phyloP scores from a whole-genome alignment of 2,797 vertebrate species.

The Emys orbicularis region DNA sequence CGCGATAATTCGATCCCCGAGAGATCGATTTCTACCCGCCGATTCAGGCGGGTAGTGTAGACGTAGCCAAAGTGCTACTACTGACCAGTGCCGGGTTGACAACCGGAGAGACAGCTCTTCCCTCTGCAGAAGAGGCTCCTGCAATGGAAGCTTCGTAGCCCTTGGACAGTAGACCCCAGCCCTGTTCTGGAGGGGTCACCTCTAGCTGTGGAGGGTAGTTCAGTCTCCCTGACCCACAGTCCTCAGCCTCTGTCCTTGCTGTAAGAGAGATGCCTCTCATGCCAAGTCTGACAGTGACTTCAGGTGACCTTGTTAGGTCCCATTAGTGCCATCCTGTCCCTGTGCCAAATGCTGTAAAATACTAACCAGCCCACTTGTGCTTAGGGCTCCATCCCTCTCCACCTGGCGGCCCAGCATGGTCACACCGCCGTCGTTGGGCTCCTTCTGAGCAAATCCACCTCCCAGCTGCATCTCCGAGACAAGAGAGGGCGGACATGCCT shows the following conservation, averaged over 20 bases:
- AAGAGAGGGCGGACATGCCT: constrained; percentile 71
- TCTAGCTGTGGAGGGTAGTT: neutral
- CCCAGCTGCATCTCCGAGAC: constrained; percentile 73
- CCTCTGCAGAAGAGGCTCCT: neutral
- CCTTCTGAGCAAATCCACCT: constrained; percentile 74
- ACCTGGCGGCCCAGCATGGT: constrained; percentile 75
- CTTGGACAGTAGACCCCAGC: neutral
- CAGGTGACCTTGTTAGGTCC: neutral
- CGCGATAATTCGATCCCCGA: no score
- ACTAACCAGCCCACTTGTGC: neutral
- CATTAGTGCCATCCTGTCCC: no score
- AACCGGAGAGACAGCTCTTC: neutral
- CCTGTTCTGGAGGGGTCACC: neutral
- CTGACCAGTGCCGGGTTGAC: neutral
- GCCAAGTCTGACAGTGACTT: neutral
- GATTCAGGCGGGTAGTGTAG: no score
- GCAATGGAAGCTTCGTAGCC: neutral
- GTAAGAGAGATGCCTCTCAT: neutral
- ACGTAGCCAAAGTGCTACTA: neutral
- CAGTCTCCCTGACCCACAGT: neutral
- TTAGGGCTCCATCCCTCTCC: constrained; percentile 75
- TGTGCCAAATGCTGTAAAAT: neutral
- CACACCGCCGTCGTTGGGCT: constrained; percentile 76
- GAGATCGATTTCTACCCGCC: no score
- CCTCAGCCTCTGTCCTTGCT: neutral